These are phyloP conservation scores for Ormyrus labotus DNA, from an alignment of 2,888 invertebrate species.

Conservation along the genomic window DNA sequence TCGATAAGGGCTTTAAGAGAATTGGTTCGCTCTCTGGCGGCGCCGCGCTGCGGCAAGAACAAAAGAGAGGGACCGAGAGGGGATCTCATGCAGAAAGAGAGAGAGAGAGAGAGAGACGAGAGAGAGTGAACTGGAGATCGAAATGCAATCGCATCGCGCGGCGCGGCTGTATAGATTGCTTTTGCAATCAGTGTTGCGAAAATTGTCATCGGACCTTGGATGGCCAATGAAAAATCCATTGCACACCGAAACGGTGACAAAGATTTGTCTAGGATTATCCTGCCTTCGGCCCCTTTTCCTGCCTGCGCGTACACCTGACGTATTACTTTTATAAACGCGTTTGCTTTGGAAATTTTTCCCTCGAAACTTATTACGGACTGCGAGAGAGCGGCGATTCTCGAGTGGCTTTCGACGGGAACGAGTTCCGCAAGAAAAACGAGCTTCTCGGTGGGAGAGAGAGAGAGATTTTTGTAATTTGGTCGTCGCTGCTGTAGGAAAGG, in stretches of 20 bases:
- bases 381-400: too few species aligned
- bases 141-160: conserved; percentile 53
- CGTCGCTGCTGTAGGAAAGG: conserved; percentile 28
- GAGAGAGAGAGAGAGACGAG: conserved; percentile 27
- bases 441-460: background rate
- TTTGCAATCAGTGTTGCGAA: conserved; percentile 54
- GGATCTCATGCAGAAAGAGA: background rate
- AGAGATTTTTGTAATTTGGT: conserved; percentile 20
- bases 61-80: too few species aligned
- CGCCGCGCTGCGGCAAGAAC: background rate
- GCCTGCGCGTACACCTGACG: background rate
- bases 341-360: conserved; percentile 30
- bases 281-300: background rate
- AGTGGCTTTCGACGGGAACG: background rate
- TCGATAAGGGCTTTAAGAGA: conserved; percentile 53
- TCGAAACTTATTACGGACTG: conserved; percentile 25
- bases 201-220: conserved; percentile 49
- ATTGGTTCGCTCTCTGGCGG: conserved; percentile 40
- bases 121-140: conserved; percentile 42
- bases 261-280: conserved; percentile 47
- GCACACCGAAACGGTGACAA: conserved; percentile 41
- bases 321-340: conserved; percentile 33
- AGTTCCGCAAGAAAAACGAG: background rate
- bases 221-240: conserved; percentile 52
- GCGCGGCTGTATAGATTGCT: conserved; percentile 45